These are phyloP conservation scores for Caiman crocodilus DNA, from an alignment of 2,797 vertebrate genomes.

Conservation along the genomic window DNA sequence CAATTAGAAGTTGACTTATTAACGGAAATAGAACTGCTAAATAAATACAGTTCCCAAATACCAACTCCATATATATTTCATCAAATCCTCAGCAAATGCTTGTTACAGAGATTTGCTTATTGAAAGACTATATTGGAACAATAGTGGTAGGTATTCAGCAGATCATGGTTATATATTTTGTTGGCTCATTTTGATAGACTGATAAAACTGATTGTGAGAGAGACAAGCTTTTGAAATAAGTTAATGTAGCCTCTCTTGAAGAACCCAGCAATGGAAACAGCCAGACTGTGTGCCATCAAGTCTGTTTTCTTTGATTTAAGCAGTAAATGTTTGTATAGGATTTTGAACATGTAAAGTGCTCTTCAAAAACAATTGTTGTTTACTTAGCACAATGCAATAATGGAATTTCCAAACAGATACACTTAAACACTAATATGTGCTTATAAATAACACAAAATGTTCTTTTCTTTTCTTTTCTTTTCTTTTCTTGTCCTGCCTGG, in stretches of 20 bases:
- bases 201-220: neutral
- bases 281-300: neutral
- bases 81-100: slow-evolving; percentile 2
- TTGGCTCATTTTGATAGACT: neutral
- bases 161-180: neutral
- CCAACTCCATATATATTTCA: neutral
- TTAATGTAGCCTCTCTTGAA: slow-evolving; percentile 48
- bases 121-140: neutral
- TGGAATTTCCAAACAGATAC: neutral
- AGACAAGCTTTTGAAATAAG: neutral
- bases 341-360: slow-evolving; percentile 1
- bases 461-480: neutral
- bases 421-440: neutral
- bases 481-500: neutral
- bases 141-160: slow-evolving; percentile 10
- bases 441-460: neutral
- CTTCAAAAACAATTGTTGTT: neutral
- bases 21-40: slow-evolving; percentile 17
- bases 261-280: neutral
- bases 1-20: neutral
- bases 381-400: neutral
- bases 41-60: neutral
- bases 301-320: neutral
- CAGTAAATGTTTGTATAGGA: neutral
- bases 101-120: neutral